These are phyloP conservation scores for Prunella strophiata DNA, from an alignment of 2,797 vertebrate genomes.

Conservation along the genomic window DNA sequence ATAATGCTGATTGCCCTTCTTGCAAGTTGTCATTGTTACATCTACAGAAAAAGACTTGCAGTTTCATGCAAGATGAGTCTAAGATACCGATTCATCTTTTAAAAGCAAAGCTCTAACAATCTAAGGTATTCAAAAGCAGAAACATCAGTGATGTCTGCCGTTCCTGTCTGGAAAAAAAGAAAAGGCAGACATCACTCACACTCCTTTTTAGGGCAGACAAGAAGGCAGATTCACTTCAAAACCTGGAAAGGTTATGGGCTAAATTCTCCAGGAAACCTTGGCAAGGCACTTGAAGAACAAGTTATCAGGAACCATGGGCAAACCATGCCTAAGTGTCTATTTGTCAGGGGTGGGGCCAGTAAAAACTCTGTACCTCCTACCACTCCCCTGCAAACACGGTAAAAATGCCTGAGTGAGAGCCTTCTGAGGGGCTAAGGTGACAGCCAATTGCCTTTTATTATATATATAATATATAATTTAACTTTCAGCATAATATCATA, in stretches of 20 bases:
- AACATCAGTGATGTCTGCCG: background rate
- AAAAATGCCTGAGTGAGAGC: background rate
- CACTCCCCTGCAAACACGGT: background rate
- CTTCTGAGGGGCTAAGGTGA: background rate
- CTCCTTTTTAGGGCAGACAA: background rate
- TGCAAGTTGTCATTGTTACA: background rate
- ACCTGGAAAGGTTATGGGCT: background rate
- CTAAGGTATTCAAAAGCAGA: background rate
- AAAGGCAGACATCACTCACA: background rate
- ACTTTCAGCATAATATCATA: background rate
- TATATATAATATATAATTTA: too few species aligned
- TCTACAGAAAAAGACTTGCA: background rate
- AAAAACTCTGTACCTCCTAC: background rate
- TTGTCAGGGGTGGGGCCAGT: too few species aligned
- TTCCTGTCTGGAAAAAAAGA: background rate
- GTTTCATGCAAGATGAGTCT: background rate
- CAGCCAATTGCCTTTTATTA: background rate
- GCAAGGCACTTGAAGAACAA: accelerated
- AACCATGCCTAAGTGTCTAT: accelerated
- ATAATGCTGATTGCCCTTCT: background rate
- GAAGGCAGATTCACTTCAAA: background rate
- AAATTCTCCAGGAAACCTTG: background rate
- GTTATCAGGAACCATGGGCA: background rate
- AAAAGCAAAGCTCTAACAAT: background rate
- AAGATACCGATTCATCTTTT: background rate